A percentile compares a stretch with the other conserved stretches of the same genome.
These are phyloP conservation scores for Cremastinae sp. DNA, from an alignment of 2,888 invertebrate genomes.

Conservation along the genomic window DNA sequence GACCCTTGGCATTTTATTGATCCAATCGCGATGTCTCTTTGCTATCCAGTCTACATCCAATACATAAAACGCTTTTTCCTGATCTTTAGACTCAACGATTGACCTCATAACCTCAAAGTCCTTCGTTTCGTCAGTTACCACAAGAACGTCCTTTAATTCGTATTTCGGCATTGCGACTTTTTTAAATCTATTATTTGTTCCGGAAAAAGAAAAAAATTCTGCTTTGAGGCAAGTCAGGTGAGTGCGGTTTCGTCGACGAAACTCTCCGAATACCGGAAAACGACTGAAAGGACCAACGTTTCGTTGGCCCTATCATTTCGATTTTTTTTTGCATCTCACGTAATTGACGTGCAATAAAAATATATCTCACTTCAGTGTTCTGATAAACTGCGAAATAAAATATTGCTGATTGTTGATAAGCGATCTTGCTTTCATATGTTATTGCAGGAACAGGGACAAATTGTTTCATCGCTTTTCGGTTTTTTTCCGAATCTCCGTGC, in stretches of 20 bases:
- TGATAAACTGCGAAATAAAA: no score
- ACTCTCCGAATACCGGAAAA: slow-evolving; percentile 8
- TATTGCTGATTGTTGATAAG: no score
- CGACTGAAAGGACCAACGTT: slow-evolving; percentile 7
- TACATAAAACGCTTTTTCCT: slow-evolving; percentile 74
- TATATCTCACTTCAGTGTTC: no score
- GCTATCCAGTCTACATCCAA: slow-evolving; percentile 72
- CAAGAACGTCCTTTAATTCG: slow-evolving; percentile 66
- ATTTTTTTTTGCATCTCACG: no score
- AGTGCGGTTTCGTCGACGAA: neutral
- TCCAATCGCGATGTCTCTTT: slow-evolving; percentile 74
- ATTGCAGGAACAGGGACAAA: no score
- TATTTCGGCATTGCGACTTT: slow-evolving; percentile 47
- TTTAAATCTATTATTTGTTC: no score
- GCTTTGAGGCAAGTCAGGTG: neutral
- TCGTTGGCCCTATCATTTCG: no score
- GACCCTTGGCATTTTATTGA: slow-evolving; percentile 74
- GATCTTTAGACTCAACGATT: slow-evolving; percentile 66
- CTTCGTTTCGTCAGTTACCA: slow-evolving; percentile 68
- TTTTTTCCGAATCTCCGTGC: no score
- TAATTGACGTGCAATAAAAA: no score
- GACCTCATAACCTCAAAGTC: slow-evolving; percentile 69
- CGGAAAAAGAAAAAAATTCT: no score
- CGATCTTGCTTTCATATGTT: no score
- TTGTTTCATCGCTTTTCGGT: no score